Conservation (phyloP, 2,888 invertebrate species). For the Seira ritae region DNA sequence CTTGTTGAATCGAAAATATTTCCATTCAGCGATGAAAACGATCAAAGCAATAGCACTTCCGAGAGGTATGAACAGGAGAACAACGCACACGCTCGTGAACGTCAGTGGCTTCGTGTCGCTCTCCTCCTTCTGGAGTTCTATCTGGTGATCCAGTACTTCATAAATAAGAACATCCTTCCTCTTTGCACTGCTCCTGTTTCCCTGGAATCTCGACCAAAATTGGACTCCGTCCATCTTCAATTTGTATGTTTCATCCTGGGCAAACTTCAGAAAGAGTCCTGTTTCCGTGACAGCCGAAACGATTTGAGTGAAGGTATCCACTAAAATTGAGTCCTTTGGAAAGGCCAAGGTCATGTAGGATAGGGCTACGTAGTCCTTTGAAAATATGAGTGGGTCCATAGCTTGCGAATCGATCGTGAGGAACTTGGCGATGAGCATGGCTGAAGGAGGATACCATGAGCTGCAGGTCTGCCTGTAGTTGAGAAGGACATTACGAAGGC, state of each 20-base stretch:
- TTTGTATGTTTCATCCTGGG: slow-evolving; percentile 33
- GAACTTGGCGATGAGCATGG: slow-evolving; percentile 38
- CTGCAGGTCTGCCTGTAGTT: slow-evolving; percentile 53
- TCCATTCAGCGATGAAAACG: neutral
- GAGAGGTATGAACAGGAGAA: slow-evolving; percentile 33
- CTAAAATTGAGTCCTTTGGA: slow-evolving; percentile 58
- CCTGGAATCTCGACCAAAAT: slow-evolving; percentile 13
- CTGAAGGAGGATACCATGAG: slow-evolving; percentile 47
- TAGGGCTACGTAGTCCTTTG: slow-evolving; percentile 47
- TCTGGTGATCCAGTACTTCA: neutral
- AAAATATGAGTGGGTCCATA: slow-evolving; percentile 38
- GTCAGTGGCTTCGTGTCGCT: slow-evolving; percentile 36
- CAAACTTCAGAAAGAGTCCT: slow-evolving; percentile 54
- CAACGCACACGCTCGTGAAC: slow-evolving; percentile 27
- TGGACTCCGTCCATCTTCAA: slow-evolving; percentile 37
- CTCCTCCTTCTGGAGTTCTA: slow-evolving; percentile 5
- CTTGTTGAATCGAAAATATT: no score
- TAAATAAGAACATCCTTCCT: neutral
- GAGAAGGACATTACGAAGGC: slow-evolving; percentile 25
- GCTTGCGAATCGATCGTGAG: slow-evolving; percentile 45
- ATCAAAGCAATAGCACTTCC: slow-evolving; percentile 14
- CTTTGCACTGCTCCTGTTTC: neutral
- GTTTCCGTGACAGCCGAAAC: slow-evolving; percentile 36
- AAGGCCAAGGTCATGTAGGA: slow-evolving; percentile 62
- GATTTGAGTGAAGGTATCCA: slow-evolving; percentile 53